These are phyloP conservation scores for Drosophila anomelani DNA, from an alignment of 2,888 invertebrate species.

Conservation along the genomic window DNA sequence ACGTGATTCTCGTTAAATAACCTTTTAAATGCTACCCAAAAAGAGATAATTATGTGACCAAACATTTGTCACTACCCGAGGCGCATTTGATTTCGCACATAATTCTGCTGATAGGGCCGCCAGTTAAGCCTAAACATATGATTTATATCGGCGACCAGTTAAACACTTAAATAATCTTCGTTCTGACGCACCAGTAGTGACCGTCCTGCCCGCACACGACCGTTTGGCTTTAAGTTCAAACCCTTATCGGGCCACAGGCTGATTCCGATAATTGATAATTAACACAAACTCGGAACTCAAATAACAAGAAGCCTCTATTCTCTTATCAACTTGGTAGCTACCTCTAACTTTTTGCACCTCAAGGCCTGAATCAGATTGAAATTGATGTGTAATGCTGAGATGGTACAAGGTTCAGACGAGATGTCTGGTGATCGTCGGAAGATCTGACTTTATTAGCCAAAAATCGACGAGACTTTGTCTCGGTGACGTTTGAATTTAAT, in stretches of 20 bases:
- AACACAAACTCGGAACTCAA: conserved; percentile 7
- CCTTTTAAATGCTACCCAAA: not conserved
- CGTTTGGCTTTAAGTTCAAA: conserved; percentile 18
- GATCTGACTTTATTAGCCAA: not conserved
- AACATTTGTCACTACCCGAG: conserved; percentile 1
- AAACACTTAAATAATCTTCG: conserved; percentile 7
- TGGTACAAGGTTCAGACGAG: conserved; percentile 19
- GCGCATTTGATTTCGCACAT: conserved; percentile 12
- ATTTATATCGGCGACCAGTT: conserved; percentile 20
- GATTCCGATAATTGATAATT: conserved; percentile 39
- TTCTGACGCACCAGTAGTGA: conserved; percentile 23
- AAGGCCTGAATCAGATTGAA: not conserved
- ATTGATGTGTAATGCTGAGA: conserved; percentile 14
- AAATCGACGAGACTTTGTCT: conserved; percentile 14
- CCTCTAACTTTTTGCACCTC: conserved; percentile 9
- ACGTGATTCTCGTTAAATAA: conserved; percentile 24
- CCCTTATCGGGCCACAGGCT: conserved; percentile 30
- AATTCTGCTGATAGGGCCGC: conserved; percentile 2
- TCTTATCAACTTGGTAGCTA: conserved; percentile 19
- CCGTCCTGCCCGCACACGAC: conserved; percentile 1
- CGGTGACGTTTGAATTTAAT: conserved; percentile 21
- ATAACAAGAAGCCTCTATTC: not conserved
- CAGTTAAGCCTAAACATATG: not conserved
- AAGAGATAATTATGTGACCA: not conserved
- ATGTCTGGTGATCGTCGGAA: conserved; percentile 24